Percentiles rank a stretch among this genome's conserved stretches.
Conservation (phyloP, 1,140 invertebrate genomes). For the Sitobion miscanthi region DNA sequence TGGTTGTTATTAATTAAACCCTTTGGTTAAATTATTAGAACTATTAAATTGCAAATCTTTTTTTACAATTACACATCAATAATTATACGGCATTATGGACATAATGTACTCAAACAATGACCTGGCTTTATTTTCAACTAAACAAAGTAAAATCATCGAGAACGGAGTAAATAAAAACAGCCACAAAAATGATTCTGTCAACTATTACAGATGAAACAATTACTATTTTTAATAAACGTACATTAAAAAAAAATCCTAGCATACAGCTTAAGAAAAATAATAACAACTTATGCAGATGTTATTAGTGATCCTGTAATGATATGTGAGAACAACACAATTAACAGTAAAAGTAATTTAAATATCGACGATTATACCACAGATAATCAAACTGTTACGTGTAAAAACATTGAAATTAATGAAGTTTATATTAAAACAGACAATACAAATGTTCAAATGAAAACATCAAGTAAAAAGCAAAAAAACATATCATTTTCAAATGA, state of each 20-base stretch:
- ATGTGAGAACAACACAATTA: not conserved
- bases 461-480: conserved; percentile 6
- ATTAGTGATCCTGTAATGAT: not conserved
- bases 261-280: not conserved
- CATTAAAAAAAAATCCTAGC: not conserved
- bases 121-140: not conserved
- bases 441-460: not conserved
- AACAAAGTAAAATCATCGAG: not conserved
- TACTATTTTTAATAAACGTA: not conserved
- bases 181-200: not conserved
- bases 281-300: not conserved
- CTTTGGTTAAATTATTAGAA: not conserved
- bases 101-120: not conserved
- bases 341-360: not conserved
- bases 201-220: not conserved
- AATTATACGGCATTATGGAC: not conserved
- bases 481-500: conserved; percentile 36
- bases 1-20: too few relatives aligned
- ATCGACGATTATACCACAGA: not conserved
- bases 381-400: not conserved
- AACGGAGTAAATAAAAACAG: not conserved
- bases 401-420: not conserved
- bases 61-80: not conserved
- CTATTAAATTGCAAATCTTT: not conserved
- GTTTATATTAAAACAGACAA: not conserved